Evolutionary conservation across 2,888 invertebrate species (phyloP).

Genomic region (Lepidochrysops patricia): DNA sequence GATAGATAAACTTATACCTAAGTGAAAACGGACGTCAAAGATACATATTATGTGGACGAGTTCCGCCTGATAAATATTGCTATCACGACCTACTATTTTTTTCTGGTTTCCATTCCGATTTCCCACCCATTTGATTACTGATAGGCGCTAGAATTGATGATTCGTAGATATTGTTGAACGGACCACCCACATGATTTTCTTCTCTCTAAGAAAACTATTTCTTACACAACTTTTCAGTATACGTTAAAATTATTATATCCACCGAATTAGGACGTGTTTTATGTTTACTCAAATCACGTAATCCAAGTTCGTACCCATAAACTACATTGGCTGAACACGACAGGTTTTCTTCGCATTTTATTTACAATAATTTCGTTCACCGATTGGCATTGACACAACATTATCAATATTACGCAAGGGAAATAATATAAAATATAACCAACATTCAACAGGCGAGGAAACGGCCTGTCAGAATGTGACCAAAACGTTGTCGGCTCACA

Average conservation of each 20-base stretch:
- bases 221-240: too few species aligned
- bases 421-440: not conserved
- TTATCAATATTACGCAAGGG: too few species aligned
- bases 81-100: conserved; percentile 1
- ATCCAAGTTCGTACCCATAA: too few species aligned
- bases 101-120: not conserved
- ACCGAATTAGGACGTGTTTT: too few species aligned
- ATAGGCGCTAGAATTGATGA: not conserved
- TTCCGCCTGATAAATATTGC: not conserved
- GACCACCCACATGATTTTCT: too few species aligned
- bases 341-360: too few species aligned
- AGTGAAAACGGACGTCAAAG: not conserved
- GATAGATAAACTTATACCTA: not conserved
- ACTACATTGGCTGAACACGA: too few species aligned
- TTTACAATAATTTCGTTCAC: not conserved
- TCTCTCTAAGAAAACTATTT: not conserved
- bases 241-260: too few species aligned
- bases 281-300: too few species aligned
- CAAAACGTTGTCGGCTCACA: not conserved
- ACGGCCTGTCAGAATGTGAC: not conserved
- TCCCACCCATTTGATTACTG: not conserved
- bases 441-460: not conserved
- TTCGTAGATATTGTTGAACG: not conserved
- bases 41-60: not conserved
- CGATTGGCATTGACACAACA: not conserved